Evolutionary conservation across 2,113 vertebrate genomes (phyloP), one percentile per base, ranked within the genome.

Genomic region (Calyptomena viridis): DNA sequence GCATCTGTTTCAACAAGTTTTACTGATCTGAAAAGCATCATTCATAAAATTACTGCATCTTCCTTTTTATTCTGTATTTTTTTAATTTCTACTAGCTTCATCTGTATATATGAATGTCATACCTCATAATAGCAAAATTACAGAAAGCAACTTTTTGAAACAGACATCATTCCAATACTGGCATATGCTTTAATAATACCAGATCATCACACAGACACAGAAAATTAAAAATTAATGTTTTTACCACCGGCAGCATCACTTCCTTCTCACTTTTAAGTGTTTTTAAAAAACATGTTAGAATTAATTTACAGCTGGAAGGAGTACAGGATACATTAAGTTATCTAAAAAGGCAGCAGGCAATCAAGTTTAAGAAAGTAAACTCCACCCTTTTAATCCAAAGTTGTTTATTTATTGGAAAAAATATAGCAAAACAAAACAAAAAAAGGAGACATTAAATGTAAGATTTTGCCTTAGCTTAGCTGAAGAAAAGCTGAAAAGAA

Each of bases 361-460:
- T 46, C 16, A 63, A 47, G 12, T 82, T 73, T 78, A 63, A 16
- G 47, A 84, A 81, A 50, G 39, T 62, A 77, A 69, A 9, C 2
- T 2, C 15, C 8, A 53, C 11, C 5, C 2, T 81, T 80, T 55
- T 37, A 73, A 49, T 37, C 1, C 2, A 68, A 46, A 75, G 4
- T 50, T 64, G 37, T 49, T 27, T 72, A 24, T 72, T 71, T 50
- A 1, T 25, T 24, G 5, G 7, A 5, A 4, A 31, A 59, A 21
- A 14, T 46, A 20, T 46, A 42, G 9, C 12, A 50, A 50, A 19
- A 8, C 28, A 33, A 4, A 35, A 27, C 42, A n/a, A 53, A 28
- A n/a, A n/a, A n/a, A n/a, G n/a, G n/a, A 21, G 2, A 35, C 1
- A 37, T 3, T 22, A 2, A 56, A 27, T 46, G 2, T 7, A 63